phyloP scores from a whole-genome alignment of 2,797 vertebrate species.

The Phylloscopus collybita region DNA sequence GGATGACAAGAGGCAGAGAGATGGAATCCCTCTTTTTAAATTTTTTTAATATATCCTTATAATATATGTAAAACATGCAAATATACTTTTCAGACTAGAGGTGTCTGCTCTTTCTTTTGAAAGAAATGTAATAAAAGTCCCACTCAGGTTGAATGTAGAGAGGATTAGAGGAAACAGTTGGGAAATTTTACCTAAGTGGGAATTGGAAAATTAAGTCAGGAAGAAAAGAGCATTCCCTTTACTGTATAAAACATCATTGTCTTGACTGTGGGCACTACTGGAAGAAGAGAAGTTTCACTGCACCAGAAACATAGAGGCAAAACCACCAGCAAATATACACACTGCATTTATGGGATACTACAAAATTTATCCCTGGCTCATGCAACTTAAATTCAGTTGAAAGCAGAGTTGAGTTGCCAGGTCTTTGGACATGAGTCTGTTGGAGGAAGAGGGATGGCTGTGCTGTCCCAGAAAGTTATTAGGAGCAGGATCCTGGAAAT shows the following conservation, averaged over 20 bases:
- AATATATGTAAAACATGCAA: not conserved
- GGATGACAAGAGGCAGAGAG: not conserved
- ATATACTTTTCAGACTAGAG: not conserved
- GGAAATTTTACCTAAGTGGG: not conserved
- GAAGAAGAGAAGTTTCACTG: not conserved
- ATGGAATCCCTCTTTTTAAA: not conserved
- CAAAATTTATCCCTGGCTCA: not conserved
- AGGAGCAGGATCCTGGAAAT: not conserved
- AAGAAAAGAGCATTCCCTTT: not conserved
- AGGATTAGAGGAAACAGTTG: not conserved
- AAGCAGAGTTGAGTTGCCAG: not conserved
- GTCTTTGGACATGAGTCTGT: not conserved
- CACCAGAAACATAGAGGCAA: not conserved
- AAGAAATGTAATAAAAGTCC: not conserved
- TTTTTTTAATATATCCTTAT: not conserved
- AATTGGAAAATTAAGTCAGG: not conserved
- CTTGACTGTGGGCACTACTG: not conserved
- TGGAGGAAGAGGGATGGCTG: not conserved
- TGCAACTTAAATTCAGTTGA: not conserved
- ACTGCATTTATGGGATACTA: not conserved
- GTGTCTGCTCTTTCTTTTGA: not conserved
- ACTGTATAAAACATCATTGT: not conserved
- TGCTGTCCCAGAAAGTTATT: not conserved
- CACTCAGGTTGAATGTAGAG: not conserved
- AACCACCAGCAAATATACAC: not conserved